phyloP scores from a whole-genome alignment of 1,140 invertebrate genomes.

The Aphis gossypii region DNA sequence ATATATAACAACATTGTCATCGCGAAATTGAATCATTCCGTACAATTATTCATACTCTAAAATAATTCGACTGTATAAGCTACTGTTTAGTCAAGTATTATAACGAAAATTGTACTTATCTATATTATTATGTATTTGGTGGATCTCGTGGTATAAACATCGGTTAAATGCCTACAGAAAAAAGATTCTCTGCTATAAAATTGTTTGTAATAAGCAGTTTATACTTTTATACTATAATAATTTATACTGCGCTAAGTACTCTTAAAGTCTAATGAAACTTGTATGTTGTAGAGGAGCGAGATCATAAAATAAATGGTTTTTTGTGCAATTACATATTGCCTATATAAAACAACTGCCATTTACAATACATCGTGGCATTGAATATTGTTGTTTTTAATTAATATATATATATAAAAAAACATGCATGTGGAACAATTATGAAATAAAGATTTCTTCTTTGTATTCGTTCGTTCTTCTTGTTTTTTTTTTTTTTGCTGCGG shows the following conservation, averaged over 20 bases:
- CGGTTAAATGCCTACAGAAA: not conserved
- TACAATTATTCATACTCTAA: not conserved
- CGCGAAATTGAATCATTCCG: not conserved
- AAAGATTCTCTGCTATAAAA: not conserved
- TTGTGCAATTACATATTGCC: not conserved
- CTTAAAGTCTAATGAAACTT: not conserved
- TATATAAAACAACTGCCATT: not conserved
- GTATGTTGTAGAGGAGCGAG: not conserved
- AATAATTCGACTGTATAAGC: not conserved
- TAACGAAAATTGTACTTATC: not conserved
- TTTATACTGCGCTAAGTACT: not conserved
- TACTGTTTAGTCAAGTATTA: not conserved
- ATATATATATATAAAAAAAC: not conserved
- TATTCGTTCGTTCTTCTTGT: not conserved
- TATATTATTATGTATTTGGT: not conserved
- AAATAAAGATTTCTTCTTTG: not conserved
- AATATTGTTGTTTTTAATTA: slow-evolving; percentile 9
- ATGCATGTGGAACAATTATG: not conserved
- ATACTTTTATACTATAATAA: not conserved
- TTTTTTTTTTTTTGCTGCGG: not conserved
- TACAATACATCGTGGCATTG: not conserved
- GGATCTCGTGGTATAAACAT: not conserved
- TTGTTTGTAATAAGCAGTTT: not conserved
- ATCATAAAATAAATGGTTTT: not conserved
- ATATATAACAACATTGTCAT: not conserved